Percentiles rank a stretch among this genome's conserved stretches.
Evolutionary conservation across 23 tunicate genomes (phyloP).

Genomic region (Ascidia mentula): DNA sequence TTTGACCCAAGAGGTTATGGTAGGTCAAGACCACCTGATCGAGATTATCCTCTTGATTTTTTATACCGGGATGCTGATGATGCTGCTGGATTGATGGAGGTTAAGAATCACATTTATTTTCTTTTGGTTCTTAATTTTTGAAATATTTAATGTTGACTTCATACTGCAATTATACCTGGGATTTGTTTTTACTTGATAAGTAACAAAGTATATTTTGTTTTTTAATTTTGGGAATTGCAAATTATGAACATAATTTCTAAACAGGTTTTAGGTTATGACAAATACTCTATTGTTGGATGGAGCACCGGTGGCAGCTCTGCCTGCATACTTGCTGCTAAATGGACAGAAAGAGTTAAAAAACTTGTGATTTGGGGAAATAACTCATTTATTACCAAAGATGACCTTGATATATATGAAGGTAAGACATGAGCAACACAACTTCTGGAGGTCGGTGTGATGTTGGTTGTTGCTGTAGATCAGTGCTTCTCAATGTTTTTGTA

Average conservation of each 20-base stretch:
- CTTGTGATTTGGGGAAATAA: slow-evolving; percentile 88
- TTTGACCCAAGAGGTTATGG: slow-evolving; percentile 89
- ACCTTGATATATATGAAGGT: slow-evolving; percentile 34
- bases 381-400: slow-evolving; percentile 49
- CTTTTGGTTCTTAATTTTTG: background rate
- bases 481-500: background rate
- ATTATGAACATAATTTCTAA: too few relatives aligned
- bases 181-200: too few relatives aligned
- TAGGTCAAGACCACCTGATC: slow-evolving; percentile 66
- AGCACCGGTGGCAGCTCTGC: slow-evolving; percentile 86
- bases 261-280: slow-evolving; percentile 8
- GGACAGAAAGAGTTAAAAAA: slow-evolving; percentile 41
- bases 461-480: background rate
- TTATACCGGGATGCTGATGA: slow-evolving; percentile 75
- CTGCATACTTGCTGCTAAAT: slow-evolving; percentile 66
- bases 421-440: too few relatives aligned
- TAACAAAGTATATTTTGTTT: too few relatives aligned
- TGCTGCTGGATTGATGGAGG: slow-evolving; percentile 77
- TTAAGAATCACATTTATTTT: background rate
- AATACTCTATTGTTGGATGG: slow-evolving; percentile 89
- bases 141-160: background rate
- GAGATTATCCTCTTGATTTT: slow-evolving; percentile 56
- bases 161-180: too few relatives aligned
- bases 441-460: too few relatives aligned
- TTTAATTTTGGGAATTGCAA: too few relatives aligned